Conservation (phyloP, 2,888 invertebrate species). For the Thymelicus sylvestris region DNA sequence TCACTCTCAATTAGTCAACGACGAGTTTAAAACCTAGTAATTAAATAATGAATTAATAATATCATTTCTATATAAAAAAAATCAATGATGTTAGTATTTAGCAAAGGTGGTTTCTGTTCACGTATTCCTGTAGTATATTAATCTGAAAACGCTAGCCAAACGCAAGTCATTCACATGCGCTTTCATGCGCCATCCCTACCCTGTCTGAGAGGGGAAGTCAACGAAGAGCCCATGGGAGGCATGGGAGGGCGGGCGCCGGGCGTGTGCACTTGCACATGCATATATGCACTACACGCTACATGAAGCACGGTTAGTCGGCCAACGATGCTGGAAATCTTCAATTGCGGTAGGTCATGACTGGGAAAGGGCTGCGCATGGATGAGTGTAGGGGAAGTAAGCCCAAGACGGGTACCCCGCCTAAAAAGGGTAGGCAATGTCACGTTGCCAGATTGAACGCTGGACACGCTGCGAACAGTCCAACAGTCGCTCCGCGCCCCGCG, state of each 20-base stretch:
- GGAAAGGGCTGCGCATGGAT: slow-evolving; percentile 22
- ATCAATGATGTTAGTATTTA: no score
- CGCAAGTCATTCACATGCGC: not conserved
- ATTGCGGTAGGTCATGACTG: slow-evolving; percentile 67
- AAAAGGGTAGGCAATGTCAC: no score
- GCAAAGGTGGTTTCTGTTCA: no score
- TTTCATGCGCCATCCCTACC: slow-evolving; percentile 2
- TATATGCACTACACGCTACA: slow-evolving; percentile 41
- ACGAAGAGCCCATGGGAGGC: not conserved
- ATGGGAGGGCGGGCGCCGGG: not conserved
- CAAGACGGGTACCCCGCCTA: no score
- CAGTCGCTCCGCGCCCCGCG: no score
- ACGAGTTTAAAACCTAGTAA: no score
- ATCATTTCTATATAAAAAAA: no score
- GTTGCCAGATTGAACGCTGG: no score
- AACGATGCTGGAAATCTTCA: slow-evolving; percentile 52
- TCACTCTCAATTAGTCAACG: no score
- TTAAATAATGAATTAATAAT: no score
- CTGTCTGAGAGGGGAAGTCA: not conserved
- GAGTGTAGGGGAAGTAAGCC: no score
- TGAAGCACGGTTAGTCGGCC: slow-evolving; percentile 64
- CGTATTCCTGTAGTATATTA: not conserved
- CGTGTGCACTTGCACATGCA: not conserved
- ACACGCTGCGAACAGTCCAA: no score
- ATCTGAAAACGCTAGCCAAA: not conserved